phyloP scores from a whole-genome alignment of 2,888 invertebrate species.

The Silvanus unidentatus region DNA sequence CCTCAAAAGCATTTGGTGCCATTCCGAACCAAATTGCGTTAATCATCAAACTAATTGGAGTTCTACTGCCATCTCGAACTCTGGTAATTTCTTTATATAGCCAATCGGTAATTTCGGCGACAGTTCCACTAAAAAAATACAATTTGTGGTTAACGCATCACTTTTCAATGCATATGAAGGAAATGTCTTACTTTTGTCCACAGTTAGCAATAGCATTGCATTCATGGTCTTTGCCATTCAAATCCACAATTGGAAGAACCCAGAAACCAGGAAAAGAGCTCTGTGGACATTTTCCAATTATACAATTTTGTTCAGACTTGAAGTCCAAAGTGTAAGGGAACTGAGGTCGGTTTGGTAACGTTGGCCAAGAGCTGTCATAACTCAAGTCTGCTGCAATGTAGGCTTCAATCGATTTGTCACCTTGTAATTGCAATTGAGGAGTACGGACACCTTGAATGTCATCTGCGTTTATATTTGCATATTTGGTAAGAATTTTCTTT shows the following conservation, averaged over 20 bases:
- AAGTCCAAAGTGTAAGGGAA: constrained; percentile 69
- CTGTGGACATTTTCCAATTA: constrained; percentile 53
- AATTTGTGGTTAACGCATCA: background rate
- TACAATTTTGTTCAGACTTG: constrained; percentile 52
- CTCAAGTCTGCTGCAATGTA: constrained; percentile 48
- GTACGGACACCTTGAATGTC: constrained; percentile 44
- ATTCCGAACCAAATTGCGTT: constrained; percentile 48
- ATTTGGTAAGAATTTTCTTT: constrained; percentile 35
- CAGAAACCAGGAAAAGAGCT: constrained; percentile 56
- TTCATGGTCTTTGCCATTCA: constrained; percentile 47
- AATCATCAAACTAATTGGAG: constrained; percentile 49
- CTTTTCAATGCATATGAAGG: constrained; percentile 2
- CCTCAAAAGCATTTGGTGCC: constrained; percentile 32
- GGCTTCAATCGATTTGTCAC: constrained; percentile 54
- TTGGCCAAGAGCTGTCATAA: constrained; percentile 62
- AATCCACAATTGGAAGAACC: constrained; percentile 60
- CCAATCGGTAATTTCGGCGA: constrained; percentile 41
- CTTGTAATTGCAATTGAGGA: constrained; percentile 54
- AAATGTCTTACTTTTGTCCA: constrained; percentile 16
- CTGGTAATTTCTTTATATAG: constrained; percentile 45
- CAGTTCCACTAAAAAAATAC: constrained; percentile 29
- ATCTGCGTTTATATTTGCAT: constrained; percentile 38
- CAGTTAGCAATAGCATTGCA: constrained; percentile 58
- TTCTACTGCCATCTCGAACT: constrained; percentile 42
- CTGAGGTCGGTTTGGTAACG: constrained; percentile 47